Conservation (phyloP, 92 coral and sea anemone genomes). For the Zoanthus sociatus region DNA sequence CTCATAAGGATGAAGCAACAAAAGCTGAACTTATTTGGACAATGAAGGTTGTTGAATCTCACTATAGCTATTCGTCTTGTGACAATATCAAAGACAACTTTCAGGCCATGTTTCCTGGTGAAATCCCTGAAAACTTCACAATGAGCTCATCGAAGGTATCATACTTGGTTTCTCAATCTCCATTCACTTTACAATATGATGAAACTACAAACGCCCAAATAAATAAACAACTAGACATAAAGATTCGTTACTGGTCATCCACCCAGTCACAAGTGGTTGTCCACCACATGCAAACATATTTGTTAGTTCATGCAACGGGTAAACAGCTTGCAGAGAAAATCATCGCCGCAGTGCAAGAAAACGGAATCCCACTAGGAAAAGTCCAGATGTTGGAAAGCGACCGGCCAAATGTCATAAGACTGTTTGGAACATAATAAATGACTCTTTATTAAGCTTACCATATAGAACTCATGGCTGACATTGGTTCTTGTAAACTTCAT, state of each 20-base stretch:
- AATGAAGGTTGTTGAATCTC: constrained; percentile 48
- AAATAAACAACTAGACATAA: constrained; percentile 26
- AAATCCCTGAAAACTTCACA: constrained; percentile 43
- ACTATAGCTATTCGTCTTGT: constrained; percentile 52
- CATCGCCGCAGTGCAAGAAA: constrained; percentile 29
- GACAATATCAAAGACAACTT: constrained; percentile 30
- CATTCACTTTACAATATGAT: constrained; percentile 55
- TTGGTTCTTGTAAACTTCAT: neutral
- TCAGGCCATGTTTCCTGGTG: constrained; percentile 57
- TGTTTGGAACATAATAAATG: constrained; percentile 52
- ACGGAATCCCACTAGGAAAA: constrained; percentile 43
- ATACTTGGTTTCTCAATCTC: constrained; percentile 59
- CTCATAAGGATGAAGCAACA: constrained; percentile 49
- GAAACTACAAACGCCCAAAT: constrained; percentile 65
- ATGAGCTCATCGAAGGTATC: constrained; percentile 45
- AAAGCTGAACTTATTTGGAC: constrained; percentile 42
- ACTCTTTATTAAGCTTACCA: constrained; percentile 5
- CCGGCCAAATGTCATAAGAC: constrained; percentile 33
- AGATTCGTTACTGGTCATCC: constrained; percentile 8
- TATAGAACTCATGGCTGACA: constrained; percentile 31
- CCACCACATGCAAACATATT: constrained; percentile 59
- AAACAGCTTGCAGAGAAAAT: constrained; percentile 53
- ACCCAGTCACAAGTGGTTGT: constrained; percentile 59
- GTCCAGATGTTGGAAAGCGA: constrained; percentile 56
- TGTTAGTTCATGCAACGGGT: constrained; percentile 65